Evolutionary conservation across 2,113 vertebrate genomes (phyloP).

Genomic region (Piaya cayana): DNA sequence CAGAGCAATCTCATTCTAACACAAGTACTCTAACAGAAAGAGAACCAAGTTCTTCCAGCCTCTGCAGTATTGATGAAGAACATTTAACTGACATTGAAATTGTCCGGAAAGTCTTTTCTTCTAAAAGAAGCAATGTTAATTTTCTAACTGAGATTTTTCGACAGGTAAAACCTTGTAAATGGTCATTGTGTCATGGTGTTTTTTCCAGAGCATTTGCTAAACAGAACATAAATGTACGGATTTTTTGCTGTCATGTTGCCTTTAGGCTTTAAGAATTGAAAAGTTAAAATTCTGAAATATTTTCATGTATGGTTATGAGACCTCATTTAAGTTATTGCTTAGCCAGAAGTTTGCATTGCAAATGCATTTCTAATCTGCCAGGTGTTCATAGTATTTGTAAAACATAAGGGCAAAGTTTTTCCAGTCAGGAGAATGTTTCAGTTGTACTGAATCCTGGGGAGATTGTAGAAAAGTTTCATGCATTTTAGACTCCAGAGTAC

Average conservation of each 20-base stretch:
- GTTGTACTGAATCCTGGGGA: background rate
- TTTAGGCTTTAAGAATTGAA: background rate
- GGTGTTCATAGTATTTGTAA: background rate
- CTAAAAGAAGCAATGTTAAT: constrained; percentile 93
- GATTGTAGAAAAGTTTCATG: background rate
- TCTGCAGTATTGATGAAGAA: constrained; percentile 97
- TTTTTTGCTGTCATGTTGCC: background rate
- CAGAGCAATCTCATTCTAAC: constrained; percentile 96
- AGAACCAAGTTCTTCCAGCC: constrained; percentile 98
- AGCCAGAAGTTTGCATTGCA: background rate
- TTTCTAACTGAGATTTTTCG: constrained; percentile 99
- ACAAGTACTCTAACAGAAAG: constrained; percentile 96
- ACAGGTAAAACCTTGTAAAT: constrained; percentile 82
- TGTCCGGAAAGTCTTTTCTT: constrained; percentile 93
- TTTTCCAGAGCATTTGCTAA: background rate
- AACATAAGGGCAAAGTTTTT: background rate
- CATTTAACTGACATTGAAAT: constrained; percentile 98
- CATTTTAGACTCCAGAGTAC: background rate
- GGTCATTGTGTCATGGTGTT: background rate
- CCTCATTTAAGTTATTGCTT: background rate
- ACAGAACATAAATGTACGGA: background rate
- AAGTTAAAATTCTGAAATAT: background rate
- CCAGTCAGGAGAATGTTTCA: background rate
- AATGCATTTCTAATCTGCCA: background rate
- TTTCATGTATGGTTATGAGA: background rate